These are phyloP conservation scores for Hippocampus zosterae DNA, from an alignment of 2,113 vertebrate genomes.

Conservation along the genomic window DNA sequence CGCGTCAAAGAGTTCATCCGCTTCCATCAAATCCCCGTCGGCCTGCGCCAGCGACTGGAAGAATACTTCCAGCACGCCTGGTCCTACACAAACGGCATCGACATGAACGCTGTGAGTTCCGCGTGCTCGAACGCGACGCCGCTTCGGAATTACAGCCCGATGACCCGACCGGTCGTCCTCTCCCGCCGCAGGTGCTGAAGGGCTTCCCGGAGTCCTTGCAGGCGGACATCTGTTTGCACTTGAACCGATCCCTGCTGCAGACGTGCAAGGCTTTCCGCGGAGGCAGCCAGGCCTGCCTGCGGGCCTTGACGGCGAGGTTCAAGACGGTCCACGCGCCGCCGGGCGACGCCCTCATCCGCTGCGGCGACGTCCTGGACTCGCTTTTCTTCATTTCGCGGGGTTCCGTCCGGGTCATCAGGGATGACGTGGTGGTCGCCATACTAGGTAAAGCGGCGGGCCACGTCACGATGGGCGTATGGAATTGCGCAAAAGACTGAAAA, in stretches of 20 bases:
- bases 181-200: constrained; percentile 81
- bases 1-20: constrained; percentile 95
- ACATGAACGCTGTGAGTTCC: constrained; percentile 91
- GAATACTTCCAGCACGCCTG: constrained; percentile 97
- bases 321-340: constrained; percentile 89
- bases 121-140: too few species aligned
- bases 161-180: not conserved
- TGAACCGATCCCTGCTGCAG: constrained; percentile 90
- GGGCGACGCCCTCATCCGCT: constrained; percentile 89
- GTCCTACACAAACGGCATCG: constrained; percentile 96
- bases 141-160: too few species aligned
- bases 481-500: too few species aligned
- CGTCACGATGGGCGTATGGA: too few species aligned
- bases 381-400: constrained; percentile 94
- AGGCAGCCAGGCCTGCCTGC: constrained; percentile 88
- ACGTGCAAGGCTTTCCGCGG: constrained; percentile 89
- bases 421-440: constrained; percentile 87
- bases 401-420: constrained; percentile 87
- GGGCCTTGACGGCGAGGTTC: constrained; percentile 85
- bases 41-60: constrained; percentile 87
- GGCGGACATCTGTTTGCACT: constrained; percentile 93
- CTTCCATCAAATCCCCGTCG: constrained; percentile 93
- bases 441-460: too few species aligned
- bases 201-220: constrained; percentile 95
- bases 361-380: constrained; percentile 85